A percentile compares a stretch with the other conserved stretches of the same genome.
phyloP scores from a whole-genome alignment of 2,113 vertebrate species.

The Thomomys bottae region DNA sequence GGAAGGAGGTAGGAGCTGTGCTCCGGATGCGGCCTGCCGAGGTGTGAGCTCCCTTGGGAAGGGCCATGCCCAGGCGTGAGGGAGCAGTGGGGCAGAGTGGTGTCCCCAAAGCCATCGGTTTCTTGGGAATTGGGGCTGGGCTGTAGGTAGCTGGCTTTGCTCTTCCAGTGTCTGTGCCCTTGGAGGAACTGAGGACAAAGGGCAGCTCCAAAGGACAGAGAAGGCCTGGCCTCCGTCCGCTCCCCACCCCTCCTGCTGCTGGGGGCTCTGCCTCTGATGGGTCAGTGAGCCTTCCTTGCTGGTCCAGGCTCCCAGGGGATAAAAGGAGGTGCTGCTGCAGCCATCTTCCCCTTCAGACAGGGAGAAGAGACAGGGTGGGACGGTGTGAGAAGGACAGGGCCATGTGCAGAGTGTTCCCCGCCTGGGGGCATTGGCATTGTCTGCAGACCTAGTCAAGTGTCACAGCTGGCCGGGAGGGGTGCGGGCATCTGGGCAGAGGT shows the following conservation, averaged over 20 bases:
- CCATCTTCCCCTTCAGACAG: too few species aligned
- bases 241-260: background rate
- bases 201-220: background rate
- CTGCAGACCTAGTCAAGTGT: background rate
- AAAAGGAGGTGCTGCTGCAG: background rate
- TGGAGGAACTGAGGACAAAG: background rate
- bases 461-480: background rate
- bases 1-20: rapidly evolving
- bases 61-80: too few species aligned
- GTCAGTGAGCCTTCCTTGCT: background rate
- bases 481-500: background rate
- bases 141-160: too few species aligned
- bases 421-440: background rate
- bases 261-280: background rate
- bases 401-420: too few species aligned
- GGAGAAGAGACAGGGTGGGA: too few species aligned
- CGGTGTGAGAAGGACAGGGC: too few species aligned
- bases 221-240: background rate
- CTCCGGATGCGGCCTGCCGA: background rate
- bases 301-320: background rate
- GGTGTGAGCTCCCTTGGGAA: rapidly evolving
- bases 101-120: background rate
- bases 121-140: background rate
- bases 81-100: background rate
- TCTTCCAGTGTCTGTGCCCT: background rate